A percentile compares a stretch with the other conserved stretches of the same genome.
Conservation (phyloP, 2,888 invertebrate genomes). For the Torymus aiolomorphi region DNA sequence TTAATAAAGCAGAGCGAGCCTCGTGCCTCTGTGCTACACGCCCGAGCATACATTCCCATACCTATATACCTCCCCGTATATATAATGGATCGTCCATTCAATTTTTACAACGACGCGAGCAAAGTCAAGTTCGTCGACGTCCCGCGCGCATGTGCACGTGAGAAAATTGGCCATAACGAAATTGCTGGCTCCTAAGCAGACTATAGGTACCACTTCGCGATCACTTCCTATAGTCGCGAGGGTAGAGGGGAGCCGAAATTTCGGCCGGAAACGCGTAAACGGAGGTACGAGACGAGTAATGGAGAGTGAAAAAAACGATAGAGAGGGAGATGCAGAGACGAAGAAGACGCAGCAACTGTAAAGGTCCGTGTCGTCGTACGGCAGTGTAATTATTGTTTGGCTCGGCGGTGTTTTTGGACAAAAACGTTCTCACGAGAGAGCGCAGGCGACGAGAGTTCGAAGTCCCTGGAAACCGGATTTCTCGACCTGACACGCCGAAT, state of each 20-base stretch:
- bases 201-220: neutral
- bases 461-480: conserved; percentile 53
- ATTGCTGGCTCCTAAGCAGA: conserved; percentile 34
- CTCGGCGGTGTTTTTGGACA: conserved; percentile 35
- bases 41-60: neutral
- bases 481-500: conserved; percentile 28
- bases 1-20: conserved; percentile 26
- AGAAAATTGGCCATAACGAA: conserved; percentile 40
- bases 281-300: neutral
- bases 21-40: neutral
- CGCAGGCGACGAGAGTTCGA: conserved; percentile 2
- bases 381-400: conserved; percentile 48
- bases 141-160: neutral
- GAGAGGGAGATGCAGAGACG: no score
- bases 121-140: conserved; percentile 45
- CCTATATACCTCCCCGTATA: no score
- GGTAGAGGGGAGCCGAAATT: conserved; percentile 7
- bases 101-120: conserved; percentile 23
- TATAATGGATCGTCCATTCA: conserved; percentile 41
- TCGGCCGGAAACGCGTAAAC: conserved; percentile 31
- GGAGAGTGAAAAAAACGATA: no score
- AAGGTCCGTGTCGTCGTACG: conserved; percentile 5
- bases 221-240: conserved; percentile 15
- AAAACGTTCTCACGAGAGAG: conserved; percentile 54
- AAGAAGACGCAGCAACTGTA: conserved; percentile 12